Evolutionary conservation across 2,797 vertebrate genomes (phyloP), one percentile per base, ranked within the genome.

Genomic region (Chaenodraco wilsoni): DNA sequence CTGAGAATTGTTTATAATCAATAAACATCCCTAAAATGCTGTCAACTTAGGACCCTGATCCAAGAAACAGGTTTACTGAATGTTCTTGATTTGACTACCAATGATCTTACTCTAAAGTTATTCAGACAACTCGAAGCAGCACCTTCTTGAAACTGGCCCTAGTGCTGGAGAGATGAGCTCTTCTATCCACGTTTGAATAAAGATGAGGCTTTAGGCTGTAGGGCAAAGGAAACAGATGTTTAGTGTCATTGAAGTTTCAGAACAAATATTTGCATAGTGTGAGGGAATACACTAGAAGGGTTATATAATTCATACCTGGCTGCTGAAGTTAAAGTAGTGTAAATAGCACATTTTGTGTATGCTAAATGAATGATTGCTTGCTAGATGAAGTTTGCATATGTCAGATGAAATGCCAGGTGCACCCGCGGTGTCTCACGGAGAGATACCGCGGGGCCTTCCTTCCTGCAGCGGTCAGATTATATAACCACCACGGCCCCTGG

Each of bases 221-320:
- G 59, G 57, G 70, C 72, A 74, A 72, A 78, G 45, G 46, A 57
- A 79, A 84, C 79, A 84, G 81, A 77, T 84, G 75, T 76, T 81
- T 72, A 69, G 55, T 72, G 59, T 76, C 68, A 74, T 73, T 82
- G 76, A 78, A 65, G 15, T 8, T 65, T 77, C 45, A 48, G 52
- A 79, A 78, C 57, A 82, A 68, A 76, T 54, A 84, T 85, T 78
- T 79, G 69, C 60, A 81, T 68, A 54, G 46, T 45, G 56, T 45
- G 44, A 65, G 43, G 27, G 52, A 74, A 78, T 61, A 55, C 43
- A 16, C 59, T 2, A 8, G 16, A 5, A 54, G 46, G 51, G 19
- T 12, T 19, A 46, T 62, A 46, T 80, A 23, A 79, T 69, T 55
- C 80, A 17, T 51, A 7, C 65, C 46, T 54, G 41, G 7, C 69